phyloP scores from a whole-genome alignment of 2,113 vertebrate species.

The Girardinichthys multiradiatus region DNA sequence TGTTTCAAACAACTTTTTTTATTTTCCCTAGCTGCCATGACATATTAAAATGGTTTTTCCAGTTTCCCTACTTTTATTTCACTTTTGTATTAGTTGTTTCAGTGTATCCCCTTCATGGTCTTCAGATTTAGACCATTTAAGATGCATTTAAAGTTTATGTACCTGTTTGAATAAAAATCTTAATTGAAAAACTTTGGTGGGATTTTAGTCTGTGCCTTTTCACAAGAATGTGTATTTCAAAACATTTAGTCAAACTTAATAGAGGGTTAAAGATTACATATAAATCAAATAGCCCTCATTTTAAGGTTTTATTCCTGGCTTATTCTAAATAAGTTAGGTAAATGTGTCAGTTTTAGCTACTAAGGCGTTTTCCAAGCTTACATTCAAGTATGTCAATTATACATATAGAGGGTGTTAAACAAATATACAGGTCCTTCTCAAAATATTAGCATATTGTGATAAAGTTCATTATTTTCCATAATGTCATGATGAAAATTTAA shows the following conservation, averaged over 20 bases:
- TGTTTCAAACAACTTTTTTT: slow-evolving; percentile 44
- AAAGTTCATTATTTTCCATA: no score
- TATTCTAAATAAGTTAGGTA: no score
- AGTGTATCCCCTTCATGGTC: slow-evolving; percentile 54
- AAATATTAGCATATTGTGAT: no score
- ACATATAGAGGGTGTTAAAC: background rate
- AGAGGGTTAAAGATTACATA: background rate
- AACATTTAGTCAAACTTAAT: background rate
- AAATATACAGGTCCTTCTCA: no score
- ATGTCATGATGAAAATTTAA: no score
- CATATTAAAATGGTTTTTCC: slow-evolving; percentile 17
- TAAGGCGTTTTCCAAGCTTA: background rate
- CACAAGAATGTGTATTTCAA: background rate
- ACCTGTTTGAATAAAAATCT: slow-evolving; percentile 69
- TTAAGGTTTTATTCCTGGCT: no score
- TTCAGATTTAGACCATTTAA: slow-evolving; percentile 65
- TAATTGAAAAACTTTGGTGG: slow-evolving; percentile 51
- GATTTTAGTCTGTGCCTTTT: background rate
- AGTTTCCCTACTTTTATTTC: slow-evolving; percentile 32
- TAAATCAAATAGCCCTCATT: no score
- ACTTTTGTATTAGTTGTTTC: slow-evolving; percentile 31
- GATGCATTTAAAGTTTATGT: slow-evolving; percentile 60
- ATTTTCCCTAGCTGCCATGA: slow-evolving; percentile 40
- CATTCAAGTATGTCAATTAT: background rate
- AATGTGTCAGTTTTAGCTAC: background rate